Conservation (phyloP, 2,888 invertebrate genomes). For the Drosophila fulvimacula region DNA sequence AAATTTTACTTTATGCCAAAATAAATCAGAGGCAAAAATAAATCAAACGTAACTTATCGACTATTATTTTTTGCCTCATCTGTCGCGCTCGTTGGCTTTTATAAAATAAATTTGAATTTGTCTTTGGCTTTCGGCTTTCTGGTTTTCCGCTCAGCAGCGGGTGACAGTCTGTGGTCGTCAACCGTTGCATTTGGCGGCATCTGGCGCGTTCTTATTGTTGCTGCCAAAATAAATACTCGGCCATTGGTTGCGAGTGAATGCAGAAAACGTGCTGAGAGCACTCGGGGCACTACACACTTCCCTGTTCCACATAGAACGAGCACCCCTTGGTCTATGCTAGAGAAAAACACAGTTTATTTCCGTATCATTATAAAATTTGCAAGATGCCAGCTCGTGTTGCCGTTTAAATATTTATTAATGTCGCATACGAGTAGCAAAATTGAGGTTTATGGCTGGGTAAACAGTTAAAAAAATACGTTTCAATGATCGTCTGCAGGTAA, state of each 20-base stretch:
- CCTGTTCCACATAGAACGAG: slow-evolving; percentile 16
- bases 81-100: slow-evolving; percentile 9
- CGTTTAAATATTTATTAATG: slow-evolving; percentile 67
- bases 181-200: slow-evolving; percentile 43
- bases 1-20: neutral
- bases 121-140: slow-evolving; percentile 6
- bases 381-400: slow-evolving; percentile 36
- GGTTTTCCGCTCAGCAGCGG: slow-evolving; percentile 14
- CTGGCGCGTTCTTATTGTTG: slow-evolving; percentile 48
- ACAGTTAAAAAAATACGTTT: slow-evolving; percentile 37
- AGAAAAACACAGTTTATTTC: slow-evolving; percentile 59
- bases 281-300: slow-evolving; percentile 33
- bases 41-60: slow-evolving; percentile 18
- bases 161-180: slow-evolving; percentile 43
- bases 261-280: slow-evolving; percentile 31
- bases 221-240: slow-evolving; percentile 60
- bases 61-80: slow-evolving; percentile 23
- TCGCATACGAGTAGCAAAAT: slow-evolving; percentile 5
- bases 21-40: slow-evolving; percentile 16
- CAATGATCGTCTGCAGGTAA: slow-evolving; percentile 31
- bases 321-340: neutral
- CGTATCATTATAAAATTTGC: slow-evolving; percentile 61
- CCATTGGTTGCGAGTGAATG: slow-evolving; percentile 45
- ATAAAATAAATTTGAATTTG: slow-evolving; percentile 32
- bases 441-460: slow-evolving; percentile 46